A percentile compares a stretch with the other conserved stretches of the same genome.
Evolutionary conservation across 1,140 invertebrate genomes (phyloP).

Genomic region (Drosophila melanica): DNA sequence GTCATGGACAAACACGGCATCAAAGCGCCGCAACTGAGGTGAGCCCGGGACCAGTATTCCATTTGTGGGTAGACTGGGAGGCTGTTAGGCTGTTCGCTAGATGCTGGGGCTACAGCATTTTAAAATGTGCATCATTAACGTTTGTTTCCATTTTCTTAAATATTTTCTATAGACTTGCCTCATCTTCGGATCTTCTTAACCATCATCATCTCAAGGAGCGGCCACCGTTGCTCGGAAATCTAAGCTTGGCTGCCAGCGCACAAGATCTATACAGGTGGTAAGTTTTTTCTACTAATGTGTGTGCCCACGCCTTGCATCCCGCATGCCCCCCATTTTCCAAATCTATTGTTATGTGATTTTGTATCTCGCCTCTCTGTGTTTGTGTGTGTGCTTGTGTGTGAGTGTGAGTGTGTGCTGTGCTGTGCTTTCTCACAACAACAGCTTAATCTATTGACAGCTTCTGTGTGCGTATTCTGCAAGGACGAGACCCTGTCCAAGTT

Average conservation of each 20-base stretch:
- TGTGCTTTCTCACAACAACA: neutral
- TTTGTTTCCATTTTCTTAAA: neutral
- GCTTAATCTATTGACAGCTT: slow-evolving; percentile 2
- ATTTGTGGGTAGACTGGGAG: no score
- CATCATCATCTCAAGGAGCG: slow-evolving; percentile 82
- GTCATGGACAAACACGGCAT: slow-evolving; percentile 92
- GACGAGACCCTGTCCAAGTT: neutral
- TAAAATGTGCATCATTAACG: neutral
- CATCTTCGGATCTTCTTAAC: slow-evolving; percentile 83
- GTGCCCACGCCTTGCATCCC: neutral
- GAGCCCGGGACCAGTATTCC: neutral
- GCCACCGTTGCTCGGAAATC: slow-evolving; percentile 79
- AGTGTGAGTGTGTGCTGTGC: neutral
- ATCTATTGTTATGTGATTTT: neutral
- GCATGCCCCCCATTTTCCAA: slow-evolving; percentile 5
- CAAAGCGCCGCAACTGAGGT: slow-evolving; percentile 88
- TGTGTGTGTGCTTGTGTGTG: slow-evolving; percentile 1
- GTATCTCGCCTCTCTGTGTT: neutral
- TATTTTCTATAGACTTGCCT: slow-evolving; percentile 69
- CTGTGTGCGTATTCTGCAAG: neutral
- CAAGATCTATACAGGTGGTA: slow-evolving; percentile 85
- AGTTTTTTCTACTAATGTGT: slow-evolving; percentile 64
- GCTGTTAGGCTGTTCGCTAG: no score
- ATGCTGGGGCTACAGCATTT: no score
- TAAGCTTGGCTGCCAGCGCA: slow-evolving; percentile 84